Evolutionary conservation across 2,888 invertebrate genomes (phyloP), one percentile per base, ranked within the genome.

Genomic region (Theristus sp.): DNA sequence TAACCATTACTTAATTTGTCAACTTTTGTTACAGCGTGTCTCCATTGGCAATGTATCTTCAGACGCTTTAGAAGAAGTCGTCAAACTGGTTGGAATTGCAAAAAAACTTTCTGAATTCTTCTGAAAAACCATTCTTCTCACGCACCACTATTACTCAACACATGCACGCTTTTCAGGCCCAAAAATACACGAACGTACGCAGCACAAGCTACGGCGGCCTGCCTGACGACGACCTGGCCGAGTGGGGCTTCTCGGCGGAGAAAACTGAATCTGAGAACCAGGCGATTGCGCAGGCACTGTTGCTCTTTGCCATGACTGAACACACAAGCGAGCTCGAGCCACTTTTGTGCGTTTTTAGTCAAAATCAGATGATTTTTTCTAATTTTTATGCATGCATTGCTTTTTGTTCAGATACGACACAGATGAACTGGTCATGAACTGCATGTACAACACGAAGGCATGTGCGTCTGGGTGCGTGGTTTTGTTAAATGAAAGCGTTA

Each of bases 381-480:
- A n/a, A n/a, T n/a, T n/a, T n/a, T n/a, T n/a, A 38, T 17, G 38
- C 38, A 38, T 38, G 17, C 38, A 17, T 38, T 17, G 38, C 38
- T 38, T 38, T 6, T 13, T 6, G 38, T 13, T 38, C 10, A 6
- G 6, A 6, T 70, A 70, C 59, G 60, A 61, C 20, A 68, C 67
- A 56, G 65, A 67, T 25, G 71, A 71, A 56, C 61, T 71, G 53
- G 65, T 71, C 28, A 64, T 70, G 30, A 67, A 65, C 56, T 71
- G 71, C 62, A 68, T 69, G 17, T 71, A 69, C 62, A 68, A 70
- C 57, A 68, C 68, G 2, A 63, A 66, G 13, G 63, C 65, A 1
- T 71, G 71, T 64, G 65, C 68, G 62, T 54, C 57, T 10, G 65
- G 61, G 68, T 69, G 57, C 30, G 61, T 29, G 17, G 2, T 31